Percentiles rank a stretch among this genome's conserved stretches.
These are phyloP conservation scores for Girardinichthys multiradiatus DNA, from an alignment of 2,113 vertebrate genomes.

Conservation along the genomic window DNA sequence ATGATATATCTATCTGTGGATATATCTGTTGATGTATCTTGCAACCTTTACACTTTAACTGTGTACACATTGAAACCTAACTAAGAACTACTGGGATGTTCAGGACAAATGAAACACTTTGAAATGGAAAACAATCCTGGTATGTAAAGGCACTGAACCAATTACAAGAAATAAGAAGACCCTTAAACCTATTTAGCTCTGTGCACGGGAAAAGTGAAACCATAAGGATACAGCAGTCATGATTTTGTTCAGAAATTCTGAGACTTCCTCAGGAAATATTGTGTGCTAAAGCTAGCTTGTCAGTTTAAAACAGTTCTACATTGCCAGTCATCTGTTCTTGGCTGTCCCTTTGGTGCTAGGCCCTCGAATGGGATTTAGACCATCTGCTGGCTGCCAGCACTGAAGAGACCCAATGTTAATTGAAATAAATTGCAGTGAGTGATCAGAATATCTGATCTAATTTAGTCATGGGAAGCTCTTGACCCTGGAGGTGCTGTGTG, in stretches of 20 bases:
- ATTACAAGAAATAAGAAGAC: too few relatives aligned
- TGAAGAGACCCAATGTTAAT: slow-evolving; percentile 40
- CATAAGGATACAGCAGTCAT: too few relatives aligned
- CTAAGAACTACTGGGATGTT: too few relatives aligned
- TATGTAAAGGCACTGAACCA: too few relatives aligned
- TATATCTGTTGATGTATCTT: too few relatives aligned
- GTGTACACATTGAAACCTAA: too few relatives aligned
- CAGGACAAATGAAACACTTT: too few relatives aligned
- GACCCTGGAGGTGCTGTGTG: slow-evolving; percentile 18
- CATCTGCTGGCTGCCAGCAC: slow-evolving; percentile 1
- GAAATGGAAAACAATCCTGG: too few relatives aligned
- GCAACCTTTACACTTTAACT: too few relatives aligned
- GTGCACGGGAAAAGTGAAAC: too few relatives aligned
- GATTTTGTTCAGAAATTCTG: background rate
- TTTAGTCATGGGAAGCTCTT: slow-evolving; percentile 44
- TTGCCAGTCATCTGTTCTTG: background rate
- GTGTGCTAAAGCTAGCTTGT: background rate
- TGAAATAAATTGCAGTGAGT: slow-evolving; percentile 61
- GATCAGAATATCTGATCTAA: slow-evolving; percentile 58
- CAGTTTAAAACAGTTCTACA: background rate
- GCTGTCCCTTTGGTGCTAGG: slow-evolving; percentile 4
- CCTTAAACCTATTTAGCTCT: too few relatives aligned
- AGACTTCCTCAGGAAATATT: background rate
- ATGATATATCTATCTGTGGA: too few relatives aligned
- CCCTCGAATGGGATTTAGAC: background rate